phyloP scores from a whole-genome alignment of 2,113 vertebrate genomes.

The Oryzias curvinotus region DNA sequence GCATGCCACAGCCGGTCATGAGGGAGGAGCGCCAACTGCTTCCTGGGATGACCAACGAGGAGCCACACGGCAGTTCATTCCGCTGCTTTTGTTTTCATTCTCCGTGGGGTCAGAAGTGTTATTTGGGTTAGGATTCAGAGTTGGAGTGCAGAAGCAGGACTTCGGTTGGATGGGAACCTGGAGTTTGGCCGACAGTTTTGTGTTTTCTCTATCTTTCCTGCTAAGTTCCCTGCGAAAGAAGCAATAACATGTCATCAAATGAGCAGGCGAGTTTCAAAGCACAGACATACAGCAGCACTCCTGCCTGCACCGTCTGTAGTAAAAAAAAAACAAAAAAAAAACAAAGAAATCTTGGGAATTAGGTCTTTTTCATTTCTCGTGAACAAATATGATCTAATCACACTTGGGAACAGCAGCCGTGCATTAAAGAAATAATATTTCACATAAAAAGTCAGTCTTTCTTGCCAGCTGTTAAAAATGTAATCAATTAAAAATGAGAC shows the following conservation, averaged over 20 bases:
- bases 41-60: constrained; percentile 21
- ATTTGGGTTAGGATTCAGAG: constrained; percentile 66
- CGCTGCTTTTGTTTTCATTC: constrained; percentile 65
- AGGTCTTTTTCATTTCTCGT: constrained; percentile 38
- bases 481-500: constrained; percentile 27
- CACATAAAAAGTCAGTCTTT: constrained; percentile 18
- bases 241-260: constrained; percentile 44
- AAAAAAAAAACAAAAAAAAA: constrained; percentile 3
- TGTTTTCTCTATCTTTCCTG: constrained; percentile 12
- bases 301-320: constrained; percentile 11
- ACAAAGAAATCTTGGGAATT: constrained; percentile 31
- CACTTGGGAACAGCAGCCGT: constrained; percentile 38
- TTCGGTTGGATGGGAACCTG: constrained; percentile 52
- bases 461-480: constrained; percentile 43
- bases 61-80: constrained; percentile 5
- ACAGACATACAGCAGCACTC: constrained; percentile 12
- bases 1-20: constrained; percentile 21
- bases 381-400: constrained; percentile 59
- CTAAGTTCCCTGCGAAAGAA: constrained; percentile 42
- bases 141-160: constrained; percentile 41
- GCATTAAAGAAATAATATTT: constrained; percentile 43
- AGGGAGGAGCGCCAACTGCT: constrained; percentile 25
- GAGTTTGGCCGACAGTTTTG: constrained; percentile 28
- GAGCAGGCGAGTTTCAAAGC: constrained; percentile 2
- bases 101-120: constrained; percentile 61